Evolutionary conservation across 2,888 invertebrate genomes (phyloP), one percentile per base, ranked within the genome.

Genomic region (Ctena decussata): DNA sequence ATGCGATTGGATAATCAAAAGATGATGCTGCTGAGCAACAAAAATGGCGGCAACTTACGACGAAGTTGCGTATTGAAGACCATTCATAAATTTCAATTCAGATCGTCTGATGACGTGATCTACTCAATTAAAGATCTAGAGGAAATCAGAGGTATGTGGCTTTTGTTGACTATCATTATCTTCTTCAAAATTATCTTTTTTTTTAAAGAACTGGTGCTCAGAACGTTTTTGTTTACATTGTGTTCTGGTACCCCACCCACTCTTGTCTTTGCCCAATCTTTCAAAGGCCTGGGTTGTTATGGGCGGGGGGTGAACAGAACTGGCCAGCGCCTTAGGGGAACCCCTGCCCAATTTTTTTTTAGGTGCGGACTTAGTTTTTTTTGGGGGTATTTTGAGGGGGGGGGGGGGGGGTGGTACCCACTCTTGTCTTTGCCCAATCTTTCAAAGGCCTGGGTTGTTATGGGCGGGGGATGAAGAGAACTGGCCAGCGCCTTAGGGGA

Each of bases 341-440:
- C 65, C 65, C 32, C 65, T 65, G 65, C 65, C 35, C 65, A 35
- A 65, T 65, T 65, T 65, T 60, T 60, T 60, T 65, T 65, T 32
- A 6, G 65, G 65, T 65, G 65, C 18, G 35, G 35, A 65, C 65
- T 65, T 65, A 35, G 32, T 65, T 65, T 60, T 65, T 32, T 65
- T 35, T 32, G 2, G 35, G 65, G 65, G 24, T 27, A 5, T 57
- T 2, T 2, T 2, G 57, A 8, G n/a, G n/a, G n/a, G 57, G 57
- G 1, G 24, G 12, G 57, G 57, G 24, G 24, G 27, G 8, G 27
- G 57, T 53, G 5, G 5, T 5, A 8, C 53, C 53, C 53, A 8
- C n/a, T 5, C 27, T 30, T 24, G 57, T 57, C 27, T 30, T 30
- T 30, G 27, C 57, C 57, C 27, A 18, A 18, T 18, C 57, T 15